Conservation (phyloP, 1,140 invertebrate genomes). For the Trachymyrmex cornetzi region DNA sequence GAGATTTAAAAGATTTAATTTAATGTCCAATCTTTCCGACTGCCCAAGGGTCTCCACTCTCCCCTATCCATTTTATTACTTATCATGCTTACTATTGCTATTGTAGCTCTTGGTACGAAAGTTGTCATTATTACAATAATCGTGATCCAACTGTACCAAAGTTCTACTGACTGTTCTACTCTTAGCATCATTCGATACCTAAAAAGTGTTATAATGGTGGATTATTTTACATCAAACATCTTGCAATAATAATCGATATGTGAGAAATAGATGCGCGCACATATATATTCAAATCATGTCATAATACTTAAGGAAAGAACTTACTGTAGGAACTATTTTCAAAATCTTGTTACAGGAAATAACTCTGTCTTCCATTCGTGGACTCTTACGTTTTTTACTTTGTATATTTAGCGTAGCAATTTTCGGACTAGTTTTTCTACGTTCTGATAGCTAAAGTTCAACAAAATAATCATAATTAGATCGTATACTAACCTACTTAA, state of each 20-base stretch:
- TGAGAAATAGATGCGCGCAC: neutral
- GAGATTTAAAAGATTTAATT: too few relatives aligned
- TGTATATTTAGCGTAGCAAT: constrained; percentile 84
- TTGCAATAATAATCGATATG: neutral
- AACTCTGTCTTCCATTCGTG: neutral
- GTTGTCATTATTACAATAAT: constrained; percentile 85
- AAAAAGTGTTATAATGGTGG: neutral
- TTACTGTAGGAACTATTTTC: constrained; percentile 74
- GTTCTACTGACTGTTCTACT: constrained; percentile 67
- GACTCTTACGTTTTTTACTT: constrained; percentile 62
- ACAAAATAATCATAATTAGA: constrained; percentile 50
- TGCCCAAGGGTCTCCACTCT: too few relatives aligned
- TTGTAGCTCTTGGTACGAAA: constrained; percentile 58
- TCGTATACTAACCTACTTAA: neutral
- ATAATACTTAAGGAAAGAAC: neutral
- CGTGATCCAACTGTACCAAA: constrained; percentile 86
- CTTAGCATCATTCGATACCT: constrained; percentile 68
- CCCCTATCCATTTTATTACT: too few relatives aligned
- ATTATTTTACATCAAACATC: neutral
- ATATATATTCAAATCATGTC: neutral
- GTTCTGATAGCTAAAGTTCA: constrained; percentile 81
- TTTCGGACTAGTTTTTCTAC: constrained; percentile 85
- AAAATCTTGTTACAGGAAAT: constrained; percentile 81
- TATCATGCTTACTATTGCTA: constrained; percentile 68
- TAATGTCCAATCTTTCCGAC: too few relatives aligned